Evolutionary conservation across 2,888 invertebrate species (phyloP).

Genomic region (Sympetrum striolatum): DNA sequence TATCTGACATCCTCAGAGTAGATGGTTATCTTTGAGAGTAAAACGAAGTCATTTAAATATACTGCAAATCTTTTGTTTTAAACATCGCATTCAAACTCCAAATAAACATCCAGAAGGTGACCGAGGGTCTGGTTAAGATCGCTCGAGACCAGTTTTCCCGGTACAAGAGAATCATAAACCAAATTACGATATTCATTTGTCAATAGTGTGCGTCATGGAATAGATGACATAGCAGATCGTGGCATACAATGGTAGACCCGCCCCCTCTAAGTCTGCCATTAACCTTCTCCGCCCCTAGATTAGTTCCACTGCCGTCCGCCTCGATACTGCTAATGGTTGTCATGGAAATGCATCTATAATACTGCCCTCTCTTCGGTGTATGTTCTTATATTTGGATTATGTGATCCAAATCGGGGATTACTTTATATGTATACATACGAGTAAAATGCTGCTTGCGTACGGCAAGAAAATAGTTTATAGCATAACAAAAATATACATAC

Average conservation of each 20-base stretch:
- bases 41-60: too few species aligned
- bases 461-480: too few species aligned
- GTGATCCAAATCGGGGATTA: too few species aligned
- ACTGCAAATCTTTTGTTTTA: too few species aligned
- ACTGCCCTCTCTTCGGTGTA: neutral
- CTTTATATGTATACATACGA: neutral
- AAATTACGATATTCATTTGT: conserved; percentile 30
- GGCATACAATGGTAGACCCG: neutral
- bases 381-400: neutral
- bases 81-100: too few species aligned
- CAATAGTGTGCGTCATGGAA: conserved; percentile 28
- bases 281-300: neutral
- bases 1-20: too few species aligned
- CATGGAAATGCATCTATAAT: neutral
- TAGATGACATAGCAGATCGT: conserved; percentile 26
- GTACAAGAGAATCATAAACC: neutral
- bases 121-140: too few species aligned
- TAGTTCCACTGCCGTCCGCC: conserved; percentile 16
- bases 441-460: too few species aligned
- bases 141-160: neutral
- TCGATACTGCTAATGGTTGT: neutral
- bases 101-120: too few species aligned
- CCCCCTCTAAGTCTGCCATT: neutral
- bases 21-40: too few species aligned
- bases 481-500: too few species aligned